phyloP scores from a whole-genome alignment of 2,113 vertebrate species.

The Fregetta grallaria region DNA sequence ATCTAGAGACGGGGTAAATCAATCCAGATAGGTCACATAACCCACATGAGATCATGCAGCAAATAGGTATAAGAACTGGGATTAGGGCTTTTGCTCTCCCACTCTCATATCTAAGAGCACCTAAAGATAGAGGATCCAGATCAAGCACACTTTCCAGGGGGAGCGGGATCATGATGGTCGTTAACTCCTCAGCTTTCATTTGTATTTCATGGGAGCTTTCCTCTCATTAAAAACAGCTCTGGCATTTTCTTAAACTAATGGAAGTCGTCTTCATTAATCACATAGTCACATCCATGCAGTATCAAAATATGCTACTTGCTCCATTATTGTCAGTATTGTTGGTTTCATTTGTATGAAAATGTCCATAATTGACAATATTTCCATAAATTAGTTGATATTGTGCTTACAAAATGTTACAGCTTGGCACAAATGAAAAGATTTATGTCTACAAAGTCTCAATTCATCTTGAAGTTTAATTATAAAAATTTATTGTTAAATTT shows the following conservation, averaged over 20 bases:
- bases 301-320: not conserved
- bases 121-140: not conserved
- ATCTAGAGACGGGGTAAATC: not conserved
- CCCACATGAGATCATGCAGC: not conserved
- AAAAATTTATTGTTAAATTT: constrained; percentile 54
- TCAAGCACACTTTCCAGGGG: fast-evolving
- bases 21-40: not conserved
- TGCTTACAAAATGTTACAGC: not conserved
- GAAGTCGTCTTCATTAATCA: not conserved
- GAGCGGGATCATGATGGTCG: not conserved
- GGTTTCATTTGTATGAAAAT: not conserved
- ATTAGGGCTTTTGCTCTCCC: not conserved
- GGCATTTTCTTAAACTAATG: not conserved
- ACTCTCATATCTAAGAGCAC: not conserved
- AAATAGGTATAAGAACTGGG: not conserved
- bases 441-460: constrained; percentile 16
- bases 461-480: constrained; percentile 66
- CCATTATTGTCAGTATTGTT: not conserved
- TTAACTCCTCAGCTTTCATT: not conserved
- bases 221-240: not conserved
- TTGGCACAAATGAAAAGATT: constrained; percentile 28
- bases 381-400: not conserved
- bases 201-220: not conserved
- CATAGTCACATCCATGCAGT: not conserved
- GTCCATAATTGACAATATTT: constrained; percentile 13